A percentile compares a stretch with the other conserved stretches of the same genome.
phyloP scores from a whole-genome alignment of 2,888 invertebrate species.

The Zelleria hepariella region DNA sequence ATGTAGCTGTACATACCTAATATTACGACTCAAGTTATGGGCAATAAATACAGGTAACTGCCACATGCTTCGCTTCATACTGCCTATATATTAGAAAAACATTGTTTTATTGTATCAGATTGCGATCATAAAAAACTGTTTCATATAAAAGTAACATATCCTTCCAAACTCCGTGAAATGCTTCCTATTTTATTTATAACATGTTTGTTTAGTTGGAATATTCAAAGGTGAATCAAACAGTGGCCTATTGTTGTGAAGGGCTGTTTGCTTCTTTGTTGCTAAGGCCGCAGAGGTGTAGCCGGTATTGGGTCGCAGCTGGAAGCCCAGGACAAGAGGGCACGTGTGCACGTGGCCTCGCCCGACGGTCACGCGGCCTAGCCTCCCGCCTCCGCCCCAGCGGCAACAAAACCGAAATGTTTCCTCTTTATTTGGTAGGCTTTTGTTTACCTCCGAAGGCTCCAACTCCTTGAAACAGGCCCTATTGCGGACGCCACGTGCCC shows the following conservation, averaged over 20 bases:
- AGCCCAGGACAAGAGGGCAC: conserved; percentile 34
- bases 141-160: neutral
- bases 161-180: neutral
- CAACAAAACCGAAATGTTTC: conserved; percentile 12
- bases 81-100: neutral
- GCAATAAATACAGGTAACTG: conserved; percentile 33
- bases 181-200: too few relatives aligned
- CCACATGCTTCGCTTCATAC: neutral
- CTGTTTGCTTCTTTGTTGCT: neutral
- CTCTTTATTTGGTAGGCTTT: conserved; percentile 28
- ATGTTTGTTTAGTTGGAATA: too few relatives aligned
- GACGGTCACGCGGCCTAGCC: conserved; percentile 10
- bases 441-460: conserved; percentile 44
- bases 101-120: neutral
- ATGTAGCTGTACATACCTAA: neutral
- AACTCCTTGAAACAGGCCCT: conserved; percentile 36
- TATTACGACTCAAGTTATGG: conserved; percentile 38
- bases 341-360: conserved; percentile 21
- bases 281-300: neutral
- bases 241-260: neutral
- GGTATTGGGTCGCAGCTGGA: neutral
- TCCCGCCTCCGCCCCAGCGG: conserved; percentile 26
- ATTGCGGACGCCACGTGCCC: conserved; percentile 38
- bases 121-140: neutral
- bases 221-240: neutral